phyloP scores from a whole-genome alignment of 2,797 vertebrate genomes.

The Lutjanus campechanus region DNA sequence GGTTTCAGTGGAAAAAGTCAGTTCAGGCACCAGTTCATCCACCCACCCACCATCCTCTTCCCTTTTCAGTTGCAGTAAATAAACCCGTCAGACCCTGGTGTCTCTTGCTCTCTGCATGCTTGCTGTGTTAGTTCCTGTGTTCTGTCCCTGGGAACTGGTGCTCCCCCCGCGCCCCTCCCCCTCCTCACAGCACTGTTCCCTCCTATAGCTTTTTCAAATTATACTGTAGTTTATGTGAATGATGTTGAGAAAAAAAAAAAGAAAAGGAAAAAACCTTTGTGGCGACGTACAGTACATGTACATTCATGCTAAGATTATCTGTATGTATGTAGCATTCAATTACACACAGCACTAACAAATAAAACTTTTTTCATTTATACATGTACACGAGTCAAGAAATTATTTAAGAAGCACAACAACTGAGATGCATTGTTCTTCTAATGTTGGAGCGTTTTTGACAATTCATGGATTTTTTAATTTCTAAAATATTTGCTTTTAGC shows the following conservation, averaged over 20 bases:
- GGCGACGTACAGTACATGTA: slow-evolving; percentile 80
- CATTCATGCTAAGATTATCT: slow-evolving; percentile 83
- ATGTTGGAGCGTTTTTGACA: background rate
- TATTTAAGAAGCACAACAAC: background rate
- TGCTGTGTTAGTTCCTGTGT: slow-evolving; percentile 85
- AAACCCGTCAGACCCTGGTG: slow-evolving; percentile 61
- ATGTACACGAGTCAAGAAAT: background rate
- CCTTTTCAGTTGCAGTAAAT: slow-evolving; percentile 2
- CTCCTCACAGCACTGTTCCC: slow-evolving; percentile 64
- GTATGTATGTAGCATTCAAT: slow-evolving; percentile 88
- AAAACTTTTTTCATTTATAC: slow-evolving; percentile 77
- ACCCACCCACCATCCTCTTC: background rate
- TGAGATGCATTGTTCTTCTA: no score
- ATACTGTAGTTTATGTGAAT: slow-evolving; percentile 84
- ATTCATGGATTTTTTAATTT: background rate
- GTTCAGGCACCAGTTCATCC: slow-evolving; percentile 11
- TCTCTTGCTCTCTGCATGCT: slow-evolving; percentile 84
- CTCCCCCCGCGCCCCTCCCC: background rate
- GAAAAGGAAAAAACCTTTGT: slow-evolving; percentile 71
- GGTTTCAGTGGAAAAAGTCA: background rate
- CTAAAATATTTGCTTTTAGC: background rate
- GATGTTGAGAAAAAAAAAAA: slow-evolving; percentile 74
- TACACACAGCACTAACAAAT: slow-evolving; percentile 89
- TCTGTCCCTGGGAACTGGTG: slow-evolving; percentile 72
- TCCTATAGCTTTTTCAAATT: slow-evolving; percentile 79